Percentiles rank a stretch among this genome's conserved stretches.
Evolutionary conservation across 2,888 invertebrate genomes (phyloP).

Genomic region (Tiliacea aurago): DNA sequence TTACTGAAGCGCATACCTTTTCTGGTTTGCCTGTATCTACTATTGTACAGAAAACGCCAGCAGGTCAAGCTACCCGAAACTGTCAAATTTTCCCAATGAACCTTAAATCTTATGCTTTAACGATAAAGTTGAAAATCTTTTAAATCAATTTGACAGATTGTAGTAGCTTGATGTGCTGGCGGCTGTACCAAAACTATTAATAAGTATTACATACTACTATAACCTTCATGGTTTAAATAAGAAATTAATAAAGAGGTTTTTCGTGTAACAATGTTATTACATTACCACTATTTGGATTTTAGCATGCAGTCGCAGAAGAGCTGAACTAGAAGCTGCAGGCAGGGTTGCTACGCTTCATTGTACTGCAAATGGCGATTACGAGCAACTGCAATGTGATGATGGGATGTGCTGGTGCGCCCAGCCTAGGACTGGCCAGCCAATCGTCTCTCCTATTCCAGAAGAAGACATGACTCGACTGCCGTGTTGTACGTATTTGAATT

Average conservation of each 20-base stretch:
- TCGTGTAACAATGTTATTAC: not conserved
- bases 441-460: constrained; percentile 89
- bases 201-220: no score
- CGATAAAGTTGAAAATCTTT: no score
- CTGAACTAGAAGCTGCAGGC: constrained; percentile 87
- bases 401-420: constrained; percentile 93
- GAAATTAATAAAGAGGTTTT: constrained; percentile 9
- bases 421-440: constrained; percentile 90
- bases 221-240: not conserved
- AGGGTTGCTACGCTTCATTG: constrained; percentile 92
- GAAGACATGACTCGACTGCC: constrained; percentile 90
- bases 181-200: not conserved
- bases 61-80: no score
- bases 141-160: no score
- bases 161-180: no score
- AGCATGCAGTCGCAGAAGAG: constrained; percentile 92
- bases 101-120: no score
- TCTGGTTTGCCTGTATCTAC: not conserved
- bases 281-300: constrained; percentile 23
- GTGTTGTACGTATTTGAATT: constrained; percentile 90
- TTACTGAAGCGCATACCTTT: not conserved
- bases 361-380: constrained; percentile 92
- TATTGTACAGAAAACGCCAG: no score
- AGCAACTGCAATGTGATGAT: constrained; percentile 92
- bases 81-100: no score